Evolutionary conservation across 2,797 vertebrate genomes (phyloP).

Genomic region (Amphiprion clarkii): DNA sequence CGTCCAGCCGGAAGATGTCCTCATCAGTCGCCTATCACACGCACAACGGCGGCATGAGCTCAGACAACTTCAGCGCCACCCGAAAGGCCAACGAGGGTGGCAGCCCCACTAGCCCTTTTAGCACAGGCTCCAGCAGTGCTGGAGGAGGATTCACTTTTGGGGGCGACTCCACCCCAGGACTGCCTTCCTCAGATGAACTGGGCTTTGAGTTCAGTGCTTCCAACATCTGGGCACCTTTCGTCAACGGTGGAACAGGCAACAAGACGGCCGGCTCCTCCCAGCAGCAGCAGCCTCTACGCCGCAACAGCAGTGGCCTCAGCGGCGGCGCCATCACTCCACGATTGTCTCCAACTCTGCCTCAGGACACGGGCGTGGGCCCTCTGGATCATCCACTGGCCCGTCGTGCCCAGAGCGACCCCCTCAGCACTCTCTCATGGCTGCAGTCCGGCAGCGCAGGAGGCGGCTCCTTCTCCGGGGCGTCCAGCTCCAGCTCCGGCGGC

Average conservation of each 20-base stretch:
- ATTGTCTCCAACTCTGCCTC: constrained; percentile 92
- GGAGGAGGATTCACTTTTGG: constrained; percentile 88
- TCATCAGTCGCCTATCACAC: constrained; percentile 78
- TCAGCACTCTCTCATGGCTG: constrained; percentile 91
- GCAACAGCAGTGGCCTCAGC: constrained; percentile 89
- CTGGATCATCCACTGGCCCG: constrained; percentile 91
- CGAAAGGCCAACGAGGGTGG: constrained; percentile 81
- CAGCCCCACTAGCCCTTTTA: constrained; percentile 91
- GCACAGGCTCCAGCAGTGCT: constrained; percentile 83
- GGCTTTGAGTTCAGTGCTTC: constrained; percentile 91
- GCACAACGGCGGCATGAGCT: constrained; percentile 78
- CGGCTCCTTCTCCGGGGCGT: constrained; percentile 88
- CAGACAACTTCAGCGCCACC: constrained; percentile 71
- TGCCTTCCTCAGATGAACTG: constrained; percentile 88
- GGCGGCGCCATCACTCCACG: constrained; percentile 88
- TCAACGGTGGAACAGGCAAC: constrained; percentile 80
- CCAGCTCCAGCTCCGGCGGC: constrained; percentile 86
- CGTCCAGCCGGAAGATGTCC: constrained; percentile 84
- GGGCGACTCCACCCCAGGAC: constrained; percentile 76
- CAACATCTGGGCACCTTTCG: constrained; percentile 95
- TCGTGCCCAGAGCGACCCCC: constrained; percentile 91
- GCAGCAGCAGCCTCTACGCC: constrained; percentile 78
- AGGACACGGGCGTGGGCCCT: constrained; percentile 71
- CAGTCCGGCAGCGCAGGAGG: constrained; percentile 84
- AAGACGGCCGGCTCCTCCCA: constrained; percentile 66